phyloP scores from a whole-genome alignment of 2,113 vertebrate genomes.

The Syngnathus typhle region DNA sequence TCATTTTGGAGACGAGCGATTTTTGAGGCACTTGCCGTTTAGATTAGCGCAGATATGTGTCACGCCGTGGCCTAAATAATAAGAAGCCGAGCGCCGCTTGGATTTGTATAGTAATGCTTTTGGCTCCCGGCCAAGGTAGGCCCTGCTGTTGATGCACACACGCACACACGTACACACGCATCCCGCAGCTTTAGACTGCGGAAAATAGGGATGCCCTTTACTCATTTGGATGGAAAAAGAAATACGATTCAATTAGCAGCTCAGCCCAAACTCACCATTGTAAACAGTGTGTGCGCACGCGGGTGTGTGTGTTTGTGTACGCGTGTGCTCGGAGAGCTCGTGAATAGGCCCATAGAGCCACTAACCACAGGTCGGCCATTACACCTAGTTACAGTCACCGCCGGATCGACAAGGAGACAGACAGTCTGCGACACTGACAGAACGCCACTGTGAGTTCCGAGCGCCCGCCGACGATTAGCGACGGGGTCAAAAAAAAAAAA shows the following conservation, averaged over 20 bases:
- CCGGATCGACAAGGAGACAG: conserved; percentile 83
- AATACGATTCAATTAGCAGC: conserved; percentile 70
- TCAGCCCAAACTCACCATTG: conserved; percentile 59
- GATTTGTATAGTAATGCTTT: conserved; percentile 59
- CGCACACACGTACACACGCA: neutral
- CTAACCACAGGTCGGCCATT: conserved; percentile 78
- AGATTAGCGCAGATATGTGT: too few species aligned
- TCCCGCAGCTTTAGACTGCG: conserved; percentile 24
- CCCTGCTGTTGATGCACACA: conserved; percentile 32
- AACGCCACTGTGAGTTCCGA: conserved; percentile 50
- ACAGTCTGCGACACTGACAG: conserved; percentile 77
- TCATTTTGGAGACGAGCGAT: too few species aligned
- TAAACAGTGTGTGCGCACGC: conserved; percentile 59
- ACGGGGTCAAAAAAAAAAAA: conserved; percentile 70
- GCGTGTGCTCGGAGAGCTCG: conserved; percentile 40
- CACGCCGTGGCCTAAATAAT: conserved; percentile 28
- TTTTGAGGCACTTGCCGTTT: too few species aligned
- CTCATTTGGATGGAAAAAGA: conserved; percentile 68
- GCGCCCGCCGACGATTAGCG: conserved; percentile 40
- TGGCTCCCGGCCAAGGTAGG: conserved; percentile 48
- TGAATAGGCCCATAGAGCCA: conserved; percentile 78
- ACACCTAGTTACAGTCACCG: conserved; percentile 83
- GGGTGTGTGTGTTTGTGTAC: conserved; percentile 40
- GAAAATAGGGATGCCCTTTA: conserved; percentile 64
- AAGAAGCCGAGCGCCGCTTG: neutral